Evolutionary conservation across 2,888 invertebrate genomes (phyloP).

Genomic region (Buathra laborator): DNA sequence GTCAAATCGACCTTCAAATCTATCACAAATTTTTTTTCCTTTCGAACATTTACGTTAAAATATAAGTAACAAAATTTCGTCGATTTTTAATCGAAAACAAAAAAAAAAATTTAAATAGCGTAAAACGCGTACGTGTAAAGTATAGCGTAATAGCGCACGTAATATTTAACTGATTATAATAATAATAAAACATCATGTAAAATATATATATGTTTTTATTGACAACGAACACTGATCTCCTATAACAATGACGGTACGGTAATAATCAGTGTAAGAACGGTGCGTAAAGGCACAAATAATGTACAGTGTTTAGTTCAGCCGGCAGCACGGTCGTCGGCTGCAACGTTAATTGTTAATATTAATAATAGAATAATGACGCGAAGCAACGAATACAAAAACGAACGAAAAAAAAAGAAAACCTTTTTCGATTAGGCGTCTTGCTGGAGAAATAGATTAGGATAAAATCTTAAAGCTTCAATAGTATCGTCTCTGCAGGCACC

Average conservation of each 20-base stretch:
- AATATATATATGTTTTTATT: conserved; percentile 56
- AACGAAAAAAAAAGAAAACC: conserved; percentile 79
- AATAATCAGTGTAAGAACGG: conserved; percentile 40
- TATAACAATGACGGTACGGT: conserved; percentile 43
- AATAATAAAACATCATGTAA: conserved; percentile 16
- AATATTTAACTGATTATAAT: not conserved
- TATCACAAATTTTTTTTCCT: not conserved
- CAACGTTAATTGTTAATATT: conserved; percentile 18
- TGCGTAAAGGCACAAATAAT: conserved; percentile 59
- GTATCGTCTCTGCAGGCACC: conserved; percentile 97
- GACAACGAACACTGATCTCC: conserved; percentile 39
- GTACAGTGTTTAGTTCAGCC: conserved; percentile 26
- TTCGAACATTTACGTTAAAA: too few species aligned
- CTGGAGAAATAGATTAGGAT: conserved; percentile 94
- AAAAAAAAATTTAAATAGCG: too few species aligned
- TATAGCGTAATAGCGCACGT: not conserved
- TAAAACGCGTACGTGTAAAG: too few species aligned
- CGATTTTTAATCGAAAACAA: too few species aligned
- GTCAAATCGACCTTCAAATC: not conserved
- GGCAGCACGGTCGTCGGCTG: not conserved
- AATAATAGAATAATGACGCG: not conserved
- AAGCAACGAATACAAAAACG: not conserved
- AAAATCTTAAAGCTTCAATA: conserved; percentile 97
- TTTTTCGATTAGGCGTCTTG: conserved; percentile 80
- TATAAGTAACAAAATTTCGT: too few species aligned